A percentile compares a stretch with the other conserved stretches of the same genome.
Conservation (phyloP, 92 coral and sea anemone species). For the Porites evermanni region DNA sequence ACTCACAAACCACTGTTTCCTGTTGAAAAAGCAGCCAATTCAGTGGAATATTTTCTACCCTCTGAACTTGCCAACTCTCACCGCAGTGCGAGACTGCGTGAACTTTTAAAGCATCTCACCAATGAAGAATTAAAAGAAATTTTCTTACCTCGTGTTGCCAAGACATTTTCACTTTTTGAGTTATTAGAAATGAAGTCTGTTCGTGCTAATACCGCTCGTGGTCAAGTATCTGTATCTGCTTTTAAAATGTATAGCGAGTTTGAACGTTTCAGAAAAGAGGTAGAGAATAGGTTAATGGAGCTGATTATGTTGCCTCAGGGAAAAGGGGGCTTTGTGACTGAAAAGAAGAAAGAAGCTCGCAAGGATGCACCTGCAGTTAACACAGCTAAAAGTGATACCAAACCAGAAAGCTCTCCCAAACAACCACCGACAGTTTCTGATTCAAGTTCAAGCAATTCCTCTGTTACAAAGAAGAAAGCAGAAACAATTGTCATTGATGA, state of each 20-base stretch:
- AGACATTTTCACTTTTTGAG: slow-evolving; percentile 29
- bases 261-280: slow-evolving; percentile 48
- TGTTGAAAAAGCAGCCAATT: slow-evolving; percentile 6
- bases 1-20: slow-evolving; percentile 1
- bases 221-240: slow-evolving; percentile 5
- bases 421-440: not conserved
- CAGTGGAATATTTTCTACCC: slow-evolving; percentile 37
- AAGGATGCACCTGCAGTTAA: not conserved
- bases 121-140: slow-evolving; percentile 32
- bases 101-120: slow-evolving; percentile 23
- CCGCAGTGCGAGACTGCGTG: slow-evolving; percentile 39
- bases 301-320: slow-evolving; percentile 27
- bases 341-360: not conserved
- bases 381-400: not conserved
- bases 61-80: not conserved
- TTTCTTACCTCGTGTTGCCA: slow-evolving; percentile 17
- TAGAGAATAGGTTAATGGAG: slow-evolving; percentile 17
- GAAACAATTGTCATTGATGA: slow-evolving; percentile 13
- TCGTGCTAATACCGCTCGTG: not conserved
- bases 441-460: not conserved
- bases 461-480: not conserved
- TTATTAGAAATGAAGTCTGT: slow-evolving; percentile 39
- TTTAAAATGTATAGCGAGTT: slow-evolving; percentile 52
- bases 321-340: not conserved
- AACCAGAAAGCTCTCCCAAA: not conserved